A percentile compares a stretch with the other conserved stretches of the same genome.
phyloP scores from a whole-genome alignment of 2,888 invertebrate species.

The Antheraea assamensis region DNA sequence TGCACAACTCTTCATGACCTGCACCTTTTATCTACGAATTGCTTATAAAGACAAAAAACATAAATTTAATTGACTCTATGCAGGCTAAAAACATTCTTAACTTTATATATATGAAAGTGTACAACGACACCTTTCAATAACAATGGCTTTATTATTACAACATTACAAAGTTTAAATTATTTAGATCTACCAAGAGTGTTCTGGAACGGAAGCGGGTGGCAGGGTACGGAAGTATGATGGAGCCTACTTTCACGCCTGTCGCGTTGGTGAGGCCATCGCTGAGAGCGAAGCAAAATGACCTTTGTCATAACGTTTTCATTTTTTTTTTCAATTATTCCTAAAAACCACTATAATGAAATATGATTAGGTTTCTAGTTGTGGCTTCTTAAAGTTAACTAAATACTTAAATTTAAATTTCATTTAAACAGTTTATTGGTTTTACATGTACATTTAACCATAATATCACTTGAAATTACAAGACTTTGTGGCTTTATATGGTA shows the following conservation, averaged over 20 bases:
- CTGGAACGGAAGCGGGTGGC: constrained; percentile 58
- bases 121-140: not conserved
- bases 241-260: constrained; percentile 65
- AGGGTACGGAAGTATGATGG: constrained; percentile 57
- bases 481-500: too few species aligned
- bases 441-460: too few species aligned
- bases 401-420: not conserved
- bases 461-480: too few species aligned
- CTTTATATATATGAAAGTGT: not conserved
- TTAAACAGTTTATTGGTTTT: not conserved
- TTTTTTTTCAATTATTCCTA: constrained; percentile 23
- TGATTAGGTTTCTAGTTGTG: not conserved
- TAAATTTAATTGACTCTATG: not conserved
- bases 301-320: constrained; percentile 22
- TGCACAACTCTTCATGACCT: not conserved
- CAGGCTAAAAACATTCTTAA: not conserved
- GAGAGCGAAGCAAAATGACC: constrained; percentile 34
- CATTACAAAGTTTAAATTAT: constrained; percentile 25
- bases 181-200: constrained; percentile 46
- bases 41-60: not conserved
- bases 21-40: not conserved
- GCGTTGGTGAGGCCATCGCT: constrained; percentile 56
- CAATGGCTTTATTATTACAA: not conserved
- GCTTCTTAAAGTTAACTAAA: not conserved
- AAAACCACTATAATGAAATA: not conserved